Evolutionary conservation across 2,113 vertebrate species (phyloP), one percentile per base, ranked within the genome.

Genomic region (Thamnaconus septentrionalis): DNA sequence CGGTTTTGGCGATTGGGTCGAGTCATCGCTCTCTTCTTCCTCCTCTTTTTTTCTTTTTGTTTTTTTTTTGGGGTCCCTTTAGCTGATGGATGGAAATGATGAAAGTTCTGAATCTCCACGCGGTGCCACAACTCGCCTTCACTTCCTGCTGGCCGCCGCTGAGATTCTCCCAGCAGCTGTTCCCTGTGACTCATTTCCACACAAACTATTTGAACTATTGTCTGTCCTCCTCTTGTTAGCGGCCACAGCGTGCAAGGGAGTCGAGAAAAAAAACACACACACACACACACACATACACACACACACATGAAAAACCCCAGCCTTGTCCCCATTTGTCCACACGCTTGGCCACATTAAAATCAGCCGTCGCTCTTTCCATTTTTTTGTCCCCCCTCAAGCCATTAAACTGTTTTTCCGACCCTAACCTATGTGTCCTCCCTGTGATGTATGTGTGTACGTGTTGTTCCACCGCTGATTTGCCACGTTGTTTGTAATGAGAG

Each of bases 401-500:
- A 80, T 80, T 76, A 74, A 73, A 68, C 55, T 52, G 51, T 75
- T 75, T n/a, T 64, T 73, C 58, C 59, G 60, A 56, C 73, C 57
- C 43, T 61, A 83, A 74, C 74, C 76, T 76, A 48, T 70, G 61
- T 56, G 44, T 64, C 60, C 58, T 69, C 5, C 59, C 60, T 59
- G 51, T 56, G 64, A 78, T 59, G 58, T 39, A n/a, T 64, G 42
- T 60, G 54, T 65, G 53, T 73, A n/a, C 41, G 55, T 60, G 5
- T n/a, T n/a, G n/a, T n/a, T 59, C 50, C 68, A 55, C 51, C 56
- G 80, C 59, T 73, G 73, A 80, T 76, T 70, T 82, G 10, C 64
- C 68, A 63, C 81, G 82, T 81, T 78, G 66, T 80, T 79, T 80
- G 74, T 82, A 84, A 86, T 81, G 81, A 84, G 75, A 74, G 67